Base-by-base conservation (phyloP, 1,140 invertebrate species). In the Drosophila seguyi region DNA sequence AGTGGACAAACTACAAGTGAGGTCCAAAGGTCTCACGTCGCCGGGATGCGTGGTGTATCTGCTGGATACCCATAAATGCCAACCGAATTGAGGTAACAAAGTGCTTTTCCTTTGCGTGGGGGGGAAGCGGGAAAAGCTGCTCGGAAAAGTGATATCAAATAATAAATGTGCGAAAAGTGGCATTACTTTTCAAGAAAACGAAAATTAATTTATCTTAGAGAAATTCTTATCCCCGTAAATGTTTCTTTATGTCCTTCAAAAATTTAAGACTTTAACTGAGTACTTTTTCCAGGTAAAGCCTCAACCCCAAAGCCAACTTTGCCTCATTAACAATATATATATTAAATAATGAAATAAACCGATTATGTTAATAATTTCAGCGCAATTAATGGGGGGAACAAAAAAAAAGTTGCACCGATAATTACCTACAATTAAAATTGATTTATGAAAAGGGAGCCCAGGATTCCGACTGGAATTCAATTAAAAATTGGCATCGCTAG, bases 361-460 rank as follows among this genome's bases (percentile, higher is more conserved):
- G 65, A 85, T 86, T 85, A 82, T 87, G 65, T 72, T 82, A 79
- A 71, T 75, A 67, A 82, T 81, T 79, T 65, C 83, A 75, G 79
- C 50, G 57, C 69, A 86, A 87, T 86, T 86, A 86, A 86, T 71
- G 75, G 4, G 16, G 16, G 7, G n/a, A n/a, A n/a, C 25, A 16
- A 22, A 50, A 63, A 58, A 67, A 69, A 53, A 60, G 42, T 69
- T 73, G 68, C 65, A 65, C 66, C 84, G 80, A 91, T 86, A 91
- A 91, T 91, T 91, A 79, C 83, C 79, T 67, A 75, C 85, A 90
- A 91, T 91, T 91, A 91, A 90, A 91, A 86, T 80, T 91, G 90
- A 91, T 91, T 91, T 91, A 91, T 86, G 80, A 55, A 90, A 71
- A 29, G 45, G 34, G 25, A 27, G 36, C 18, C 10, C 18, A 38